phyloP scores from a whole-genome alignment of 2,113 vertebrate genomes.

The Sceloporus undulatus region DNA sequence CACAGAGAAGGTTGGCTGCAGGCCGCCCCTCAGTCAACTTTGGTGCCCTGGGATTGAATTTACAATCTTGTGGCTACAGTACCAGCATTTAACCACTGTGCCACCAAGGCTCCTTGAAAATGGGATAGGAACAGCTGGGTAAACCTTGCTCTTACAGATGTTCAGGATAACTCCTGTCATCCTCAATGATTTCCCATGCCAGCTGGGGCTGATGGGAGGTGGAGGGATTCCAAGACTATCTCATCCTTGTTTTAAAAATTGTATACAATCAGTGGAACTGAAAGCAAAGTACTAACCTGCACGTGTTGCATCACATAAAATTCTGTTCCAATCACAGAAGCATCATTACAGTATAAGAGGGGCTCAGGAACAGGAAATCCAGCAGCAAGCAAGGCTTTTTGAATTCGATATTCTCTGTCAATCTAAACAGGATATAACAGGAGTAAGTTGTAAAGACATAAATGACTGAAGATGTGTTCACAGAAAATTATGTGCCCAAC shows the following conservation, averaged over 20 bases:
- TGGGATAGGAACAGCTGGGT: not conserved
- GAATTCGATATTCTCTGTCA: slow-evolving; percentile 90
- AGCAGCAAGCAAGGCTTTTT: slow-evolving; percentile 85
- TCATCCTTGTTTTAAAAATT: not conserved
- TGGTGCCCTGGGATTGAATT: too few species aligned
- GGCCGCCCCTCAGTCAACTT: too few species aligned
- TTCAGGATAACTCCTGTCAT: not conserved
- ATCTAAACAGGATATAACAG: slow-evolving; percentile 76
- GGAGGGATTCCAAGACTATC: not conserved
- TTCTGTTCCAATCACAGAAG: slow-evolving; percentile 89
- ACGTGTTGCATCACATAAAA: slow-evolving; percentile 96
- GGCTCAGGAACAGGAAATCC: slow-evolving; percentile 93
- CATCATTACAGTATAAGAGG: slow-evolving; percentile 85
- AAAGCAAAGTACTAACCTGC: slow-evolving; percentile 73
- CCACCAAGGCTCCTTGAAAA: too few species aligned
- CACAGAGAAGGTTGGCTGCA: too few species aligned
- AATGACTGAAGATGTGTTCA: not conserved
- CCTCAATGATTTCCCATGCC: not conserved
- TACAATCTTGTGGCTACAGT: too few species aligned
- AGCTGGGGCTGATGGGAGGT: not conserved
- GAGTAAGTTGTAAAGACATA: not conserved
- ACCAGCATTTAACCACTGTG: too few species aligned
- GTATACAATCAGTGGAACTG: slow-evolving; percentile 3
- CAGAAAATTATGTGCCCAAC: not conserved
- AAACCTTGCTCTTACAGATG: not conserved